Conservation (phyloP, 2,113 vertebrate genomes). For the Cariama cristata region DNA sequence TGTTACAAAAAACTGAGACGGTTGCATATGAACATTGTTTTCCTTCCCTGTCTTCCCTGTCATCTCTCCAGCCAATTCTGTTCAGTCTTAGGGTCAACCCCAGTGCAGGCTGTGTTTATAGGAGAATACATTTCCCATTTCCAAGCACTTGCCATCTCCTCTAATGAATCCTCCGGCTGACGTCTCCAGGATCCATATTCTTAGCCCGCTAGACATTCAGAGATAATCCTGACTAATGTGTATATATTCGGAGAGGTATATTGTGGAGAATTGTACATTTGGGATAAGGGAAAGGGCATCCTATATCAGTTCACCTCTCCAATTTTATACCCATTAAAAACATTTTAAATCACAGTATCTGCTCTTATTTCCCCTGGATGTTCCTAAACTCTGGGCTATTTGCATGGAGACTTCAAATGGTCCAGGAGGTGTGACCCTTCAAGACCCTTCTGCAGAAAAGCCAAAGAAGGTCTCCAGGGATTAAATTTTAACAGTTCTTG, state of each 20-base stretch:
- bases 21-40: neutral
- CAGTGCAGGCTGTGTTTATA: conserved; percentile 64
- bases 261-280: neutral
- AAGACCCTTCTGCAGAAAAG: neutral
- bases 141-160: conserved; percentile 53
- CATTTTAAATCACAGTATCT: neutral
- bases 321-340: conserved; percentile 36
- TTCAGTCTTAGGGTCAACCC: conserved; percentile 51
- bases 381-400: neutral
- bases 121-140: conserved; percentile 54
- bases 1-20: neutral
- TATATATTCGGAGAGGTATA: conserved; percentile 33
- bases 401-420: neutral
- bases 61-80: conserved; percentile 15
- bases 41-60: neutral
- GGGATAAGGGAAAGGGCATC: conserved; percentile 34
- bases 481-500: conserved; percentile 69
- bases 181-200: conserved; percentile 44
- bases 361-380: neutral
- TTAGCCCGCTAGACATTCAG: conserved; percentile 21
- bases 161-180: conserved; percentile 62
- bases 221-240: conserved; percentile 71
- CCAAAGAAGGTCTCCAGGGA: neutral
- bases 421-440: neutral
- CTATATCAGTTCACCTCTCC: conserved; percentile 46